Conservation (phyloP, 2,797 vertebrate genomes). For the Pogonophryne albipinna region DNA sequence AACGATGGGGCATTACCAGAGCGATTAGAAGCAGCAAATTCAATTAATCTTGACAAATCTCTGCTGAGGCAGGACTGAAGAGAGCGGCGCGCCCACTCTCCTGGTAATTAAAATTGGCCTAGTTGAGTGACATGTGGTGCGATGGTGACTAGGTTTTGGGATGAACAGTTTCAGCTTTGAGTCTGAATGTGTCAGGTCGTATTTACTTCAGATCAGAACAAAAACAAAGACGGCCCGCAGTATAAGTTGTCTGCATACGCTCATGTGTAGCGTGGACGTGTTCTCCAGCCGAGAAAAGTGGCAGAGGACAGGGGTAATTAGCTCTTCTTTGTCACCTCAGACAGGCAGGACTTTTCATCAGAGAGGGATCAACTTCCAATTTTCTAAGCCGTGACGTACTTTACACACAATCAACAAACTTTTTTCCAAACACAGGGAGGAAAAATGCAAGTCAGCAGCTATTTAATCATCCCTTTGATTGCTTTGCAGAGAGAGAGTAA, state of each 20-base stretch:
- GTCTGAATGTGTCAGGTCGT: conserved; percentile 77
- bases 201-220: conserved; percentile 71
- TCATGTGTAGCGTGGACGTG: conserved; percentile 3
- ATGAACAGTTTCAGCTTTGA: conserved; percentile 69
- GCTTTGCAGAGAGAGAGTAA: conserved; percentile 61
- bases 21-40: conserved; percentile 86
- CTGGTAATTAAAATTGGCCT: conserved; percentile 86
- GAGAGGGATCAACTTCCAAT: conserved; percentile 75
- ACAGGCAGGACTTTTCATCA: conserved; percentile 77
- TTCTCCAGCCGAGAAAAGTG: conserved; percentile 45
- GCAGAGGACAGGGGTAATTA: conserved; percentile 77
- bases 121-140: conserved; percentile 76
- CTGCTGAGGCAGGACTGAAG: conserved; percentile 84
- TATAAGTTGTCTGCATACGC: conserved; percentile 15
- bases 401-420: conserved; percentile 78
- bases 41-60: conserved; percentile 89
- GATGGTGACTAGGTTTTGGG: conserved; percentile 73
- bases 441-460: conserved; percentile 84
- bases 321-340: conserved; percentile 80
- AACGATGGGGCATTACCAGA: conserved; percentile 82
- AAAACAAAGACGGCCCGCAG: conserved; percentile 44
- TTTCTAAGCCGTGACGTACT: conserved; percentile 69
- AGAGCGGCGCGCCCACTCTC: conserved; percentile 73
- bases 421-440: conserved; percentile 51
- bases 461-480: conserved; percentile 81